Base-by-base conservation (phyloP, 2,113 vertebrate species). In the Percopsis transmontana region DNA sequence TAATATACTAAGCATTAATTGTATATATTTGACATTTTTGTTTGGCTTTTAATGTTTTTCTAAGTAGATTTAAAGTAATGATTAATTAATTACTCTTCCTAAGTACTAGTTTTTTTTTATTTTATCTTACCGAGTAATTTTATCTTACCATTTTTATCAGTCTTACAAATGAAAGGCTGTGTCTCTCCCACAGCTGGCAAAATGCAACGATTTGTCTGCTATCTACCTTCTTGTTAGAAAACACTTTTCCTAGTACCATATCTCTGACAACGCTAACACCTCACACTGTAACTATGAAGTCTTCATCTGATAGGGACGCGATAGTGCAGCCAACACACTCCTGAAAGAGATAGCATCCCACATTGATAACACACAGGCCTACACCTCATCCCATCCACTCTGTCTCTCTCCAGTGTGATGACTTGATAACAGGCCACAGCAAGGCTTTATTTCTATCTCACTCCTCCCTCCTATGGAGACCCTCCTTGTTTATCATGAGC, bases 401-500 rank as follows among this genome's bases (percentile, higher is more conserved):
- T 58, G 58, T 62, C 54, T 62, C 40, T 51, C 51, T 59, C 42
- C 66, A 72, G 54, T 19, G 24, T 27, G 56, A 72, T 63, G 62
- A 75, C 58, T 76, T 62, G 72, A 81, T 78, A 77, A 71, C 62
- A 64, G 61, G 19, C 38, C 18, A 19, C 53, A 55, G 9, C 0
- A 3, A 62, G 57, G 55, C 63, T 58, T 42, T 58, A 61, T 79
- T 8, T 41, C 58, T 41, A 55, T 52, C 45, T 21, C 48, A 56
- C 48, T 74, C 14, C 73, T 56, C 61, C 44, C 48, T 51, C 70
- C 60, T 19, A 13, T 62, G 21, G 75, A 53, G 62, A 68, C 62
- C 68, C 68, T 70, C 72, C 48, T 78, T 80, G 76, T 85, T 78
- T 78, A 69, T 71, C 74, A 58, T 5, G 2, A 59, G 50, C 51